A percentile compares a stretch with the other conserved stretches of the same genome.
Conservation (phyloP, 2,113 vertebrate genomes). For the Menidia beryllina region DNA sequence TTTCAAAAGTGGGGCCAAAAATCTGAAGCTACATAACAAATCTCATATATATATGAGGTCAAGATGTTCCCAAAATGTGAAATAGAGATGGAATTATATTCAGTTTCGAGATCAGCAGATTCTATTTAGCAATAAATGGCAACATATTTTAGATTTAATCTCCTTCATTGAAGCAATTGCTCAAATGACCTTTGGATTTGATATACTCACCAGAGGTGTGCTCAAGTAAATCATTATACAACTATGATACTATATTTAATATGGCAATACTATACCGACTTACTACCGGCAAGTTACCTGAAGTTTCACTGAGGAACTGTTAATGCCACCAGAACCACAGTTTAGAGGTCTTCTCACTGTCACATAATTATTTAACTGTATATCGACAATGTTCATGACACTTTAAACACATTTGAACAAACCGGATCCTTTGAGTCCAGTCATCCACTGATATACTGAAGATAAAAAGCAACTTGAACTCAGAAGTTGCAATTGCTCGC, state of each 20-base stretch:
- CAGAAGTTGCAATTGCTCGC: neutral
- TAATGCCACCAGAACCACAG: neutral
- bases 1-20: neutral
- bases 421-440: neutral
- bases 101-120: too few species aligned
- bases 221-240: constrained; percentile 3
- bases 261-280: too few species aligned
- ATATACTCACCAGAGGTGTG: neutral
- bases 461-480: constrained; percentile 9
- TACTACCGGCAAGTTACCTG: too few species aligned
- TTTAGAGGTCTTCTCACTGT: neutral
- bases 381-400: neutral
- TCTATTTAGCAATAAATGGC: too few species aligned
- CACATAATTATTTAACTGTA: neutral
- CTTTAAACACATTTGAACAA: neutral
- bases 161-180: neutral
- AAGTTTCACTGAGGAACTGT: neutral
- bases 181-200: constrained; percentile 3
- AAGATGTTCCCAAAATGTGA: neutral
- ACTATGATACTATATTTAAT: neutral
- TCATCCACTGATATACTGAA: neutral
- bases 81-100: neutral
- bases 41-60: too few species aligned
- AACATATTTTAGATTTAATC: neutral
- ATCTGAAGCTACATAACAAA: neutral